These are phyloP conservation scores for Luehdorfia chinensis DNA, from an alignment of 1,140 invertebrate genomes.

Conservation along the genomic window DNA sequence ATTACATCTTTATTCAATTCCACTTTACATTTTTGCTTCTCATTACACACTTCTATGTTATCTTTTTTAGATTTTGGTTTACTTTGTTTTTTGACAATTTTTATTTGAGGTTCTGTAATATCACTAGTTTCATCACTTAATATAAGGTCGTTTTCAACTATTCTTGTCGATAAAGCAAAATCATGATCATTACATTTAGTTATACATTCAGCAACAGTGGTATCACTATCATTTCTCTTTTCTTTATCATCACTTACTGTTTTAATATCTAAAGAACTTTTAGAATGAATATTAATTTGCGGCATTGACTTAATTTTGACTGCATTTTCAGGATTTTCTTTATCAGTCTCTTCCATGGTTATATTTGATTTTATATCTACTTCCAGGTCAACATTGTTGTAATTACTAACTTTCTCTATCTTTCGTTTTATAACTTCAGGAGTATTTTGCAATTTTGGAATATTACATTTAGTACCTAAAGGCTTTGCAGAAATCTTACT, in stretches of 20 bases:
- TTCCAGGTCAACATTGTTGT: too few species aligned
- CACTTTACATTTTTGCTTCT: constrained; percentile 1
- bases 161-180: constrained; percentile 17
- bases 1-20: constrained; percentile 1
- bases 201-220: too few species aligned
- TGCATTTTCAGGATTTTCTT: too few species aligned
- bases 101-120: constrained; percentile 25
- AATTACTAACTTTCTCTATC: too few species aligned
- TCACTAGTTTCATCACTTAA: constrained; percentile 64
- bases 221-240: too few species aligned
- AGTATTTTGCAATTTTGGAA: not conserved
- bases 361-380: too few species aligned
- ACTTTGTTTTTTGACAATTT: constrained; percentile 7
- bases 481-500: not conserved
- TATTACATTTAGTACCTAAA: not conserved
- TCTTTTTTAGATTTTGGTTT: constrained; percentile 7
- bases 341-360: too few species aligned
- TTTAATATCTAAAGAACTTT: too few species aligned
- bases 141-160: constrained; percentile 55
- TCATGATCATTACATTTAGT: not conserved
- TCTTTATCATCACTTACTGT: too few species aligned
- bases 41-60: not conserved
- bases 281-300: too few species aligned
- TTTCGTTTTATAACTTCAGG: too few species aligned
- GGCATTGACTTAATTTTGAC: too few species aligned